Conservation (phyloP, 2,113 vertebrate species). For the Pogonocichla stellata region DNA sequence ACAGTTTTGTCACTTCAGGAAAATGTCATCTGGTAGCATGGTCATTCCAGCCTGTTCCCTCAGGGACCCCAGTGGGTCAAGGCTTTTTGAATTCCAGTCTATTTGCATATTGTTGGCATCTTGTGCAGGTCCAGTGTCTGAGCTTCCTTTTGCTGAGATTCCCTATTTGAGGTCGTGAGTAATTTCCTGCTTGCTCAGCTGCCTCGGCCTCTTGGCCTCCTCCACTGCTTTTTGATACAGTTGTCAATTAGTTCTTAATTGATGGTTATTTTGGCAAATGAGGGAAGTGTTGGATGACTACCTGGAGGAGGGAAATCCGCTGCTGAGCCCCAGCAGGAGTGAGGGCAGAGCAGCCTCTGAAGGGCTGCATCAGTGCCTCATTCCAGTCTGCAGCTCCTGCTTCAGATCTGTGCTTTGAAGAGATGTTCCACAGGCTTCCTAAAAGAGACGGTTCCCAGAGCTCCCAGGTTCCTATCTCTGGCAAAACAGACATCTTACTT, state of each 20-base stretch:
- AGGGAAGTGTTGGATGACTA: background rate
- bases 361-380: rapidly evolving
- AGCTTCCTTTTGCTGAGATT: conserved; percentile 15
- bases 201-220: background rate
- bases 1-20: background rate
- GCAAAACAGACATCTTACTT: background rate
- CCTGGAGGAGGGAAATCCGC: background rate
- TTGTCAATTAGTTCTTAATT: background rate
- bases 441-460: background rate
- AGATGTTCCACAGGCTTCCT: background rate
- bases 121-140: background rate
- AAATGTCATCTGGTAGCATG: background rate
- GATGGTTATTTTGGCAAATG: background rate
- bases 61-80: background rate
- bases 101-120: background rate
- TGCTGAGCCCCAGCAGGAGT: background rate
- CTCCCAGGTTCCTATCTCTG: background rate
- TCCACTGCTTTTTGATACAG: background rate
- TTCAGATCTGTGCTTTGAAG: background rate
- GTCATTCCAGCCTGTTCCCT: background rate
- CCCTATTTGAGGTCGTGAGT: background rate
- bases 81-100: background rate
- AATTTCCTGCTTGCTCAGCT: conserved; percentile 42
- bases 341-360: rapidly evolving
- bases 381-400: background rate